Base-by-base conservation (phyloP, 2,113 vertebrate species). In the Myotis davidii region DNA sequence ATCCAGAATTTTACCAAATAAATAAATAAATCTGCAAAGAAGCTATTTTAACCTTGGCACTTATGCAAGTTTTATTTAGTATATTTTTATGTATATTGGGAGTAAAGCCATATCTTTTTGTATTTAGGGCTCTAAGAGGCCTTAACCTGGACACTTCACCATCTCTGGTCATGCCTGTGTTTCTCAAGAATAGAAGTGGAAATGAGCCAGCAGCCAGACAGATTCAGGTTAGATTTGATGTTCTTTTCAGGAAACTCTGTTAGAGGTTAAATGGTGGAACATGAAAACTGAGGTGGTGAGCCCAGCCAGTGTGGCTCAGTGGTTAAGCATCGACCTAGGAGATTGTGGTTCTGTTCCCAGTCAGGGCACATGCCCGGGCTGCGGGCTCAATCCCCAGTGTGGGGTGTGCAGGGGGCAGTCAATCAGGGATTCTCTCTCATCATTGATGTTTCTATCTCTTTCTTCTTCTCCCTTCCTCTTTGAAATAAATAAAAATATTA, bases 41-140 rank as follows among this genome's bases (percentile, higher is more conserved):
- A 83, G 72, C 27, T 79, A 29, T 88, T 95, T 93, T 76, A 84
- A 93, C 25, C 20, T 65, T 79, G 59, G 69, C 50, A 42, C 91
- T 90, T 42, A 50, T 25, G 1, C 42, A 56, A 70, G 25, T 59
- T 73, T 77, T 91, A 25, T 50, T 77, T 77, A 50, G 23, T 74
- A 10, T 54, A 52, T 48, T 37, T 79, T 42, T 52, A 78, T 83
- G n/a, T 48, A 27, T 45, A 32, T 29, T 65, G 59, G 50, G 56
- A 73, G 25, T 29, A 95, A 17, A 34, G 17, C 11, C 48, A 64
- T 54, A 5, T 72, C 45, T 84, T 64, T 89, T 77, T 54, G 10
- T 70, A 52, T 82, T 64, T 52, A 52, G 69, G 29, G 27, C n/a
- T 64, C 54, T 74, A 27, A 86, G 86, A 85, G 59, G 21, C 25